These are phyloP conservation scores for Colistium nudipinnis DNA, from an alignment of 2,113 vertebrate genomes.

Conservation along the genomic window DNA sequence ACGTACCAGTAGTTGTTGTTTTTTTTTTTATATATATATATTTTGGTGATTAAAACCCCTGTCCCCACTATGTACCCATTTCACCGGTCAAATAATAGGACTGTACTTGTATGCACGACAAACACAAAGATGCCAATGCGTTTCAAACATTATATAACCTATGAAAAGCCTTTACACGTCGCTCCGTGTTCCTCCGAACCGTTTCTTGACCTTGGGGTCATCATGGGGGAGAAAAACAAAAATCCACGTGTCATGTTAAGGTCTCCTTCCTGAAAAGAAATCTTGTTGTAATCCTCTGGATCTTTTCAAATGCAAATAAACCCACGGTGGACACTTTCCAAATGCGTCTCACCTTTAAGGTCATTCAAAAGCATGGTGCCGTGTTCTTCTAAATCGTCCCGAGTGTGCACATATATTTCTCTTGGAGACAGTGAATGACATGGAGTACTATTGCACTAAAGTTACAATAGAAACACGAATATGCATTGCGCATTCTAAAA, in stretches of 20 bases:
- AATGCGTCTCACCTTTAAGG: too few relatives aligned
- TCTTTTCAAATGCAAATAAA: constrained; percentile 40
- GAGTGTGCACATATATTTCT: too few relatives aligned
- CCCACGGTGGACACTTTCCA: constrained; percentile 5
- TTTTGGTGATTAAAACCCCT: constrained; percentile 27
- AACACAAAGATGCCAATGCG: constrained; percentile 18
- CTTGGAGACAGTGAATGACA: too few relatives aligned
- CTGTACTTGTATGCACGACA: constrained; percentile 19
- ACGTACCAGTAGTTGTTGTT: constrained; percentile 10
- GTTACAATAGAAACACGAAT: too few relatives aligned
- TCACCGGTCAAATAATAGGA: constrained; percentile 14
- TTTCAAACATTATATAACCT: not conserved
- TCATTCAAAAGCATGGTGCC: too few relatives aligned
- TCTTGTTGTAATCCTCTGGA: not conserved
- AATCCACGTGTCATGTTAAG: too few relatives aligned
- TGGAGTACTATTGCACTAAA: too few relatives aligned
- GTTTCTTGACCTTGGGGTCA: not conserved
- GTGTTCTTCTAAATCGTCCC: too few relatives aligned
- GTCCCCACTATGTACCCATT: not conserved
- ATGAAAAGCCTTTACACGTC: too few relatives aligned
- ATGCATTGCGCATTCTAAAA: too few relatives aligned
- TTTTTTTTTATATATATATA: constrained; percentile 38
- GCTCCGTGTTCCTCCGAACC: constrained; percentile 1
- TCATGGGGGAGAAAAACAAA: too few relatives aligned
- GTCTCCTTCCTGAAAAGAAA: too few relatives aligned